Evolutionary conservation across 2,797 vertebrate species (phyloP), one percentile per base, ranked within the genome.

Genomic region (Holocentrus rufus): DNA sequence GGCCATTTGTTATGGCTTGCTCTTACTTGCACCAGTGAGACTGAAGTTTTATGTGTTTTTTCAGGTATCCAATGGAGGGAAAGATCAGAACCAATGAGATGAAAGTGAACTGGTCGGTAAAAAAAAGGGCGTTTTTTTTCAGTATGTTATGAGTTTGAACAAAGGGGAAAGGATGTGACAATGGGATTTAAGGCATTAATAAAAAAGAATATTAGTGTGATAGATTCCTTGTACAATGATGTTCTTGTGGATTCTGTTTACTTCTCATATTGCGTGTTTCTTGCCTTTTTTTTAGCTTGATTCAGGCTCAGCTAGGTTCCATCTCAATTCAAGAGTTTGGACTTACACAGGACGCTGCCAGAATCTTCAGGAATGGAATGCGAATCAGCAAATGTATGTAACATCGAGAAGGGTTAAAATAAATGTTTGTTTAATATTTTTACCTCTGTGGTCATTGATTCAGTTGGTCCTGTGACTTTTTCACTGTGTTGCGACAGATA

Each of bases 41-140:
- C 0, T 20, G 0, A 18, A 46, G 50, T 2, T 61, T 15, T 81
- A 18, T 77, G 17, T 65, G 4, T 53, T 52, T 81, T 76, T 77
- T 39, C 76, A 99, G 97, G 92, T 99, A 95, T 94, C 96, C 98
- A 27, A 92, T 98, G 89, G 94, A 96, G 44, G 98, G 98, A 86
- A 99, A 95, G 88, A 98, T 99, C 90, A 98, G 96, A 95, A 96
- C 93, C 83, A 97, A 91, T 90, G 94, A 98, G 93, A 99, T 99
- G 98, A 99, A 99, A 95, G 93, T 99, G 53, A 99, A 97, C 88
- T 99, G 97, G 98, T 99, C 92, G 87, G 91, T 88, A 30, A 23
- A 55, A 34, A 18, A 55, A n/a, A n/a, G n/a, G 4, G 36, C 11
- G 27, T 10, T 1, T 25, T 20, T 15, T 18, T 46, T 13, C 49